Percentiles rank a stretch among this genome's conserved stretches.
Evolutionary conservation across 2,113 vertebrate genomes (phyloP).

Genomic region (Mobula hypostoma): DNA sequence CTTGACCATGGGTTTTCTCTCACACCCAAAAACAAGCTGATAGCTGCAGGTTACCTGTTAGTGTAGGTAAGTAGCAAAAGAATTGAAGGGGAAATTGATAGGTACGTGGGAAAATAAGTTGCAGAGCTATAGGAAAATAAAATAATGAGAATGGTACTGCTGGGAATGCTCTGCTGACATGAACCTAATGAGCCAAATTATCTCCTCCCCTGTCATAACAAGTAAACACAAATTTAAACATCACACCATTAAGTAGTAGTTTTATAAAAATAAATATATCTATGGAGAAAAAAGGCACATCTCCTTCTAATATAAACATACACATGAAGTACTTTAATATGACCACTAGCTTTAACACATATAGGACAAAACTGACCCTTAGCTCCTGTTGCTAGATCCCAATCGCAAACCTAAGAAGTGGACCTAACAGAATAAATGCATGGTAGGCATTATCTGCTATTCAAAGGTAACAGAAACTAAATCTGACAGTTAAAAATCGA

Average conservation of each 20-base stretch:
- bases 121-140: no score
- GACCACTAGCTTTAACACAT: neutral
- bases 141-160: no score
- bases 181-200: no score
- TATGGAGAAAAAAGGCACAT: neutral
- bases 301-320: neutral
- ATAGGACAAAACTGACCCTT: no score
- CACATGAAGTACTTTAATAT: neutral
- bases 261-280: neutral
- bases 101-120: no score
- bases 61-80: no score
- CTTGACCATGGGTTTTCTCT: no score
- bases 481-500: neutral
- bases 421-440: neutral
- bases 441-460: neutral
- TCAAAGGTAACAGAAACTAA: neutral
- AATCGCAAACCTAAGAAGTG: neutral
- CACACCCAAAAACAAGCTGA: no score
- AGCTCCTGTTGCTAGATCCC: neutral
- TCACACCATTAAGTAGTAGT: neutral
- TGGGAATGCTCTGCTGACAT: no score
- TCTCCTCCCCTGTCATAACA: no score
- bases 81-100: no score
- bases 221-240: neutral
- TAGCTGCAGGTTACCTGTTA: no score